phyloP scores from a whole-genome alignment of 2,113 vertebrate genomes.

The Dinomys branickii region DNA sequence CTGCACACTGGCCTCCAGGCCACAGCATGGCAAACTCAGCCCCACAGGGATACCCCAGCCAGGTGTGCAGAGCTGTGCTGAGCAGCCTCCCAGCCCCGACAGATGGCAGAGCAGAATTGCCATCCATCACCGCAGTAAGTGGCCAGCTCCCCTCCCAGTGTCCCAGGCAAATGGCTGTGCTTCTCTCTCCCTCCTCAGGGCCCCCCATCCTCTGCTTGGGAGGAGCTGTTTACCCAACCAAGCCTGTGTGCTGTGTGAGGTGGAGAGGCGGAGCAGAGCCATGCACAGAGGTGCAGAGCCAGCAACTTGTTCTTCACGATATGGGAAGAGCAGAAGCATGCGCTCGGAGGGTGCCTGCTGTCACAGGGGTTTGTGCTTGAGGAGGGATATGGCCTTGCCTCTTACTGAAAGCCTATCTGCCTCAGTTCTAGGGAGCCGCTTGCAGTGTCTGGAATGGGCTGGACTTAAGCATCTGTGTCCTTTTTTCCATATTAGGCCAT shows the following conservation, averaged over 20 bases:
- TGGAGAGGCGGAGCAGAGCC: not conserved
- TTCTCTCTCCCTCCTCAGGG: conserved; percentile 39
- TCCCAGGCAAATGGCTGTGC: conserved; percentile 73
- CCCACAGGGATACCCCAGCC: conserved; percentile 59
- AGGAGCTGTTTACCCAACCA: conserved; percentile 55
- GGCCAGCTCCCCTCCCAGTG: conserved; percentile 74
- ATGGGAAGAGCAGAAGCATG: no score
- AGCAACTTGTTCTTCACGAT: not conserved
- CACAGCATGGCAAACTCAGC: not conserved
- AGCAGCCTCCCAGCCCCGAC: conserved; percentile 79
- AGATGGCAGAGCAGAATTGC: conserved; percentile 75
- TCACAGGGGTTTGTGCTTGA: accelerated
- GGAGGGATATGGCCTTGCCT: not conserved
- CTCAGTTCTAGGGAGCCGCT: not conserved
- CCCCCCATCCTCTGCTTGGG: conserved; percentile 43
- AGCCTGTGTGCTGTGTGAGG: not conserved
- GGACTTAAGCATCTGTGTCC: not conserved
- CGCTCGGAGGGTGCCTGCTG: not conserved
- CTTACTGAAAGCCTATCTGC: accelerated
- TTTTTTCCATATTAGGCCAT: not conserved
- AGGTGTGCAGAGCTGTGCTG: conserved; percentile 74
- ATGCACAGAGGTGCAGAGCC: not conserved
- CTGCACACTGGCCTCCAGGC: not conserved
- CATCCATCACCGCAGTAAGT: conserved; percentile 81
- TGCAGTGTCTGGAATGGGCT: not conserved